Base-by-base conservation (phyloP, 2,888 invertebrate species). In the Tipula helvola region DNA sequence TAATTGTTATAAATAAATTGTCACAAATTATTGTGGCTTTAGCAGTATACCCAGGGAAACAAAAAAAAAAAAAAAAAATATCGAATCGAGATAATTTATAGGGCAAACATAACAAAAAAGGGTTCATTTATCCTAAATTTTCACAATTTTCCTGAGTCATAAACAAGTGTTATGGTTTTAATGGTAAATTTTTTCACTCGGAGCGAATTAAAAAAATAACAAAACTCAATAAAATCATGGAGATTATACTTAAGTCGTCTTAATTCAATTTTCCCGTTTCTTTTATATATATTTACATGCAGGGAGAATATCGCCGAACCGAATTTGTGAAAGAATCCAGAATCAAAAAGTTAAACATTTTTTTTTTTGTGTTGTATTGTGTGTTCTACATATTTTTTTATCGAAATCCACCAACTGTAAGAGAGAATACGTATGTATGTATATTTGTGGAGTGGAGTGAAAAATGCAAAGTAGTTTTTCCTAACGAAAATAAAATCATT, bases 1-100 rank as follows among this genome's bases (percentile, higher is more conserved):
- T 71, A 71, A 71, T 71, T 71, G 71, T 71, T 71, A 71, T 71
- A 71, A 71, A 71, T 71, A 71, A 71, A 71, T 71, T 71, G 71
- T 71, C 28, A 71, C 71, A 71, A 71, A 71, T 71, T 71, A 28
- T 71, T 71, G 71, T 71, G 71, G 71, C 71, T 71, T 71, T 71
- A 28, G 28, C 3, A 28, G 28, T 28, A 10, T 71, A 71, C 71
- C 71, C 28, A 28, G 28, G 28, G 28, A 71, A 71, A 39, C 7
- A 39, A 39, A 7, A 39, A 39, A 7, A 39, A 39, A 2, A 39
- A 39, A 39, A 71, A 71, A 71, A 71, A 71, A 28, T 57, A 18
- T 12, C 16, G 28, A 28, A 71, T 71, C 16, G 52, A 71, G 71
- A 71, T 71, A 71, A 71, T 71, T 28, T 28, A 28, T 71, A 28